Conservation (phyloP, 1,140 invertebrate genomes). For the Cydia strobilella region DNA sequence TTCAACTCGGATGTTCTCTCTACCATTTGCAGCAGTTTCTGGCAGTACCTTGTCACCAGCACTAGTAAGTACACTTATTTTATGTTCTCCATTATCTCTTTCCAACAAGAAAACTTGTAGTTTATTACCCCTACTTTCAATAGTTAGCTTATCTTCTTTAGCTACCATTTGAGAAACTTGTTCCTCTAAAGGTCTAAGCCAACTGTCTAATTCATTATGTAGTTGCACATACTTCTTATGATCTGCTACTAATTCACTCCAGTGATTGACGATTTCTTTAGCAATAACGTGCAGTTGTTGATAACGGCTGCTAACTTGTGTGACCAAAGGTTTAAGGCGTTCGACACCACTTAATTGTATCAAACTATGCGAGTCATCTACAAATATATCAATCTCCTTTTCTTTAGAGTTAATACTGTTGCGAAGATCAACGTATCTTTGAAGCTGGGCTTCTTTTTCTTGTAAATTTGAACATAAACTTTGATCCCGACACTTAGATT, state of each 20-base stretch:
- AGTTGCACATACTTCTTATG: slow-evolving; percentile 91
- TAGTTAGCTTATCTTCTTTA: slow-evolving; percentile 82
- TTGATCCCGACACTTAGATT: slow-evolving; percentile 92
- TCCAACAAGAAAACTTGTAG: slow-evolving; percentile 90
- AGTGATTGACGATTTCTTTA: slow-evolving; percentile 93
- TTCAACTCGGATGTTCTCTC: slow-evolving; percentile 92
- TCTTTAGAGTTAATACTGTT: slow-evolving; percentile 89
- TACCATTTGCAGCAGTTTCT: slow-evolving; percentile 93
- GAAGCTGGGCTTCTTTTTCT: slow-evolving; percentile 90
- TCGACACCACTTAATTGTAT: slow-evolving; percentile 92
- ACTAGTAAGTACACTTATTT: slow-evolving; percentile 86
- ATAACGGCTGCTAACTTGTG: slow-evolving; percentile 94
- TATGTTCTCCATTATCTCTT: slow-evolving; percentile 90
- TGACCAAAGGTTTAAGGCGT: slow-evolving; percentile 91
- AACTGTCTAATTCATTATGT: slow-evolving; percentile 86
- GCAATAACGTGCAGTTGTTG: slow-evolving; percentile 90
- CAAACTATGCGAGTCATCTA: slow-evolving; percentile 93
- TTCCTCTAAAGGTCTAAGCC: slow-evolving; percentile 89
- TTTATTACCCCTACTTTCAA: slow-evolving; percentile 79
- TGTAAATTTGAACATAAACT: slow-evolving; percentile 88
- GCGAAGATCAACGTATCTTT: slow-evolving; percentile 86
- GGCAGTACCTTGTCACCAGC: slow-evolving; percentile 93
- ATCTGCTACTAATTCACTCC: slow-evolving; percentile 91
- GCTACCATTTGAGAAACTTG: slow-evolving; percentile 83
- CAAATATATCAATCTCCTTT: slow-evolving; percentile 91